Percentiles rank a stretch among this genome's conserved stretches.
Evolutionary conservation across 1,140 invertebrate genomes (phyloP).

Genomic region (Zaprionus capensis): DNA sequence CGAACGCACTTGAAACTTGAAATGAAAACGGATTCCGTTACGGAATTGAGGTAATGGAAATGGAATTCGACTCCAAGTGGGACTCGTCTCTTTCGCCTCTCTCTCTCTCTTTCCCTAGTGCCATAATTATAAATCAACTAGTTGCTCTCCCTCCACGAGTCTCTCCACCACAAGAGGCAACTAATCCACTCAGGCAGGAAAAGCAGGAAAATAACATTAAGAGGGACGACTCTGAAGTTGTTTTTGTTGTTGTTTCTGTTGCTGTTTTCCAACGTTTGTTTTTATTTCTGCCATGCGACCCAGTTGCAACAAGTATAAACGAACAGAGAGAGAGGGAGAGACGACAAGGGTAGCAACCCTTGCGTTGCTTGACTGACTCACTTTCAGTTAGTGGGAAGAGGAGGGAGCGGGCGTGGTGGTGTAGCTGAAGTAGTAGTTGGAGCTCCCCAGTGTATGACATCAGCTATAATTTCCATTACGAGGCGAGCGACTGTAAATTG

Average conservation of each 20-base stretch:
- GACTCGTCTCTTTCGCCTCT: not conserved
- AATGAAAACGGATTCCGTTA: slow-evolving; percentile 4
- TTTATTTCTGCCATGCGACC: slow-evolving; percentile 51
- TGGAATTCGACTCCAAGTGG: slow-evolving; percentile 14
- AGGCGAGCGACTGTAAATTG: slow-evolving; percentile 78
- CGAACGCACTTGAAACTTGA: slow-evolving; percentile 6
- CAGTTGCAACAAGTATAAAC: slow-evolving; percentile 72
- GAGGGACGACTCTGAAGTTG: slow-evolving; percentile 36
- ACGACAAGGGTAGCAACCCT: slow-evolving; percentile 10
- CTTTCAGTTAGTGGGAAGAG: slow-evolving; percentile 27
- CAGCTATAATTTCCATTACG: slow-evolving; percentile 83
- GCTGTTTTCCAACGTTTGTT: slow-evolving; percentile 5
- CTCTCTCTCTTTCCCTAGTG: not conserved
- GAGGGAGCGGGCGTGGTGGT: slow-evolving; percentile 10
- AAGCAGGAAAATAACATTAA: slow-evolving; percentile 65
- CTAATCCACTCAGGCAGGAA: slow-evolving; percentile 67
- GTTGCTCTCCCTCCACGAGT: slow-evolving; percentile 41
- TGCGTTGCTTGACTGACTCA: slow-evolving; percentile 22
- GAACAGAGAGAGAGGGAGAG: not conserved
- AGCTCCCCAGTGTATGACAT: slow-evolving; percentile 74
- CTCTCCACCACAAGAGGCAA: slow-evolving; percentile 29
- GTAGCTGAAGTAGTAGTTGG: not conserved
- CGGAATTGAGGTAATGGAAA: slow-evolving; percentile 12
- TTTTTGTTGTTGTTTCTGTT: slow-evolving; percentile 6
- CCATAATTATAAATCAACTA: slow-evolving; percentile 80